Conservation (phyloP, 2,113 vertebrate species). For the Malurus alboscapulatus region DNA sequence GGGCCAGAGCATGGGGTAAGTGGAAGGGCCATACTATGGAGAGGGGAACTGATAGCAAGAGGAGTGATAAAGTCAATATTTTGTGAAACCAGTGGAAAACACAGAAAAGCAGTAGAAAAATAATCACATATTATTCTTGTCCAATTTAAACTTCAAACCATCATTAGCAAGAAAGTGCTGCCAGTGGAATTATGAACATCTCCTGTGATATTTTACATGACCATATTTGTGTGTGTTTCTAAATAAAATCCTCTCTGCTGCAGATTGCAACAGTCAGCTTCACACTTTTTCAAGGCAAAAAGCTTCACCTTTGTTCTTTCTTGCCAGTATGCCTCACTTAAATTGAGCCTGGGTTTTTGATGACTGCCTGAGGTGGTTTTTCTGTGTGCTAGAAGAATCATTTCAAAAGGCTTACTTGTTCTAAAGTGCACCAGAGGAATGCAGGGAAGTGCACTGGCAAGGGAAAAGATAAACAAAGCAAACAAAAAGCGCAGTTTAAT, state of each 20-base stretch:
- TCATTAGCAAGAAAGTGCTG: background rate
- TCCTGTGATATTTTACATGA: background rate
- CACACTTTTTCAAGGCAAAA: slow-evolving; percentile 21
- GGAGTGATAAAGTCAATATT: background rate
- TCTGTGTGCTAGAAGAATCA: background rate
- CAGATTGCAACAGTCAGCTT: background rate
- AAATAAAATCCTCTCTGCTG: background rate
- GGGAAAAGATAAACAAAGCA: slow-evolving; percentile 21
- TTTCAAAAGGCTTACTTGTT: slow-evolving; percentile 37
- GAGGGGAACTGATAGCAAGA: background rate
- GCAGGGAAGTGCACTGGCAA: background rate
- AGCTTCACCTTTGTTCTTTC: slow-evolving; percentile 39
- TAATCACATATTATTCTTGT: background rate
- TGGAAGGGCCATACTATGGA: background rate
- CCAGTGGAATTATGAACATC: background rate
- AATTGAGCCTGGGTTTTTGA: slow-evolving; percentile 9
- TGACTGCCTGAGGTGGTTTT: background rate
- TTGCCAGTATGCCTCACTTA: slow-evolving; percentile 2
- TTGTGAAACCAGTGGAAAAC: background rate
- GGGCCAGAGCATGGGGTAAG: background rate
- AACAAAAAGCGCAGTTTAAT: slow-evolving; percentile 31
- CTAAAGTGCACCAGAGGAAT: slow-evolving; percentile 17
- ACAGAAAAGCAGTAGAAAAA: background rate
- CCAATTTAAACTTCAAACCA: background rate
- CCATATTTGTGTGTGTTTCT: background rate